Evolutionary conservation across 2,888 invertebrate species (phyloP).

Genomic region (Eupithecia abbreviata): DNA sequence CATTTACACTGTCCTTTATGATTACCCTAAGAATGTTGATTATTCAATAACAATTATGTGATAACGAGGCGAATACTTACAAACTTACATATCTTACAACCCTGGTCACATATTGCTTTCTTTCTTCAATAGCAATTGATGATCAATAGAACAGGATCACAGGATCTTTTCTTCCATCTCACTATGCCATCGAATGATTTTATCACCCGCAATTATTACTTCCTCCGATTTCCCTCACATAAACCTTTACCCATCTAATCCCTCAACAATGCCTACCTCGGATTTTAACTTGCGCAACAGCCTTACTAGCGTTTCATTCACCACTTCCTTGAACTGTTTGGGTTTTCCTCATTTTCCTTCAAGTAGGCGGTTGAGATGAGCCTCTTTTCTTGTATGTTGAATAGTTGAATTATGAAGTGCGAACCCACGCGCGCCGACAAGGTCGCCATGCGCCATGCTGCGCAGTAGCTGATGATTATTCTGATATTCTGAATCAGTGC

Average conservation of each 20-base stretch:
- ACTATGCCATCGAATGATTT: not conserved
- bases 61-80: slow-evolving; percentile 36
- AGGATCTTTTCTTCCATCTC: not conserved
- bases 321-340: slow-evolving; percentile 5
- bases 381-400: slow-evolving; percentile 53
- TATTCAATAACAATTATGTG: slow-evolving; percentile 35
- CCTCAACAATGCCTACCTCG: not conserved
- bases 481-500: slow-evolving; percentile 75
- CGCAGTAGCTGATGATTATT: slow-evolving; percentile 82
- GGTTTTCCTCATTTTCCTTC: slow-evolving; percentile 42
- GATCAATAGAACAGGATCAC: too few relatives aligned
- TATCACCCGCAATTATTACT: not conserved
- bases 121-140: not conserved
- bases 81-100: not conserved
- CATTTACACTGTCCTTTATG: slow-evolving; percentile 27
- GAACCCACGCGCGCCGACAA: slow-evolving; percentile 75
- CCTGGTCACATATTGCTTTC: not conserved
- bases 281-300: not conserved
- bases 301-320: not conserved
- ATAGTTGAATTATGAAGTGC: slow-evolving; percentile 71
- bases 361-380: slow-evolving; percentile 59
- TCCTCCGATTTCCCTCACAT: not conserved
- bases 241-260: not conserved
- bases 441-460: slow-evolving; percentile 69
- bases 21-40: slow-evolving; percentile 25